Percentiles rank a stretch among this genome's conserved stretches.
These are phyloP conservation scores for Atopsyche davidsoni DNA, from an alignment of 1,140 invertebrate genomes.

Conservation along the genomic window DNA sequence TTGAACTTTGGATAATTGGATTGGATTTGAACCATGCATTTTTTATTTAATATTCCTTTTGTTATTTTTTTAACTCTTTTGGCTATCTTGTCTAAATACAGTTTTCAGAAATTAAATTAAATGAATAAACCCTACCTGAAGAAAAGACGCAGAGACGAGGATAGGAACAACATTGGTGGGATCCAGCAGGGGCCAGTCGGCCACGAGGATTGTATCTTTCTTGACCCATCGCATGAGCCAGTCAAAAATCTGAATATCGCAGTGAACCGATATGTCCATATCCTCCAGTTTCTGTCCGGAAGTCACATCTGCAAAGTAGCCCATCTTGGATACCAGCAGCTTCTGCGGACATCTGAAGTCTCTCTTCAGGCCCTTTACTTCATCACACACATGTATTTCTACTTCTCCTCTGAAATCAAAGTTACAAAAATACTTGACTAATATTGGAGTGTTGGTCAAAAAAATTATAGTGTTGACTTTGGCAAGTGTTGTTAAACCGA, in stretches of 20 bases:
- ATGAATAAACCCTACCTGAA: slow-evolving; percentile 52
- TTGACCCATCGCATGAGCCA: slow-evolving; percentile 96
- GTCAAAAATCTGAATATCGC: slow-evolving; percentile 88
- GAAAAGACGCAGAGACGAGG: slow-evolving; percentile 86
- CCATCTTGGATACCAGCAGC: slow-evolving; percentile 83
- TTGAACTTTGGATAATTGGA: not conserved
- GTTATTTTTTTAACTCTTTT: too few relatives aligned
- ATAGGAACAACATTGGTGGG: slow-evolving; percentile 83
- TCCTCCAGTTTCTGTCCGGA: slow-evolving; percentile 82
- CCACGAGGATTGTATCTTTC: slow-evolving; percentile 58
- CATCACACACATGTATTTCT: slow-evolving; percentile 82
- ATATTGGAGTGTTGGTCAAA: too few relatives aligned
- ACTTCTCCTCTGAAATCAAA: slow-evolving; percentile 62
- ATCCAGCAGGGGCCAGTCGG: slow-evolving; percentile 69
- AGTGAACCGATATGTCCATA: slow-evolving; percentile 94
- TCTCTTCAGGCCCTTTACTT: slow-evolving; percentile 77
- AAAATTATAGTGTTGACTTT: too few relatives aligned
- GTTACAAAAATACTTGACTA: slow-evolving; percentile 20
- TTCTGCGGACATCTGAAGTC: slow-evolving; percentile 84
- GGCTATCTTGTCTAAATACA: too few relatives aligned
- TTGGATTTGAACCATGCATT: not conserved
- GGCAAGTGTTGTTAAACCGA: too few relatives aligned
- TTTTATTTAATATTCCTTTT: too few relatives aligned
- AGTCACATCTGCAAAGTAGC: slow-evolving; percentile 87
- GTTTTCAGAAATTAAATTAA: too few relatives aligned